Conservation (phyloP, 2,888 invertebrate genomes). For the Papilio gigon region DNA sequence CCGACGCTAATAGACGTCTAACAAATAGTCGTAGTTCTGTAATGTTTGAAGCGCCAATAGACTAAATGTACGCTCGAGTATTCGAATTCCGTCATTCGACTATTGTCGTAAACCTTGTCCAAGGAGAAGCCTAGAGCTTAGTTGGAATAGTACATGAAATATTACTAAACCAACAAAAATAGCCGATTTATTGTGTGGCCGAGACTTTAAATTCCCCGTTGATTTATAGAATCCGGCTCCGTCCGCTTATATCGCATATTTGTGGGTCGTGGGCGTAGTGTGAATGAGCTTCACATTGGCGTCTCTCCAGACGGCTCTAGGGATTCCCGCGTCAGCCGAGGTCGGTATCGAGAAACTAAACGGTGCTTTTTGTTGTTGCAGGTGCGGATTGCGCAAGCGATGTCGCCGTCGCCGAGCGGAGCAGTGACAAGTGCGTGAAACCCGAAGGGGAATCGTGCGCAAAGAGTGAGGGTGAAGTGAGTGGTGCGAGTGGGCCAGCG, state of each 20-base stretch:
- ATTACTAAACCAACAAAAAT: too few relatives aligned
- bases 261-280: slow-evolving; percentile 67
- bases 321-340: slow-evolving; percentile 37
- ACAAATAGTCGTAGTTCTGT: slow-evolving; percentile 18
- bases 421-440: slow-evolving; percentile 74
- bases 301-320: slow-evolving; percentile 68
- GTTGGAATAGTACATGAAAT: too few relatives aligned
- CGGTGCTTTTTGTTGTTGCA: slow-evolving; percentile 62
- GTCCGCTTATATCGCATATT: slow-evolving; percentile 58
- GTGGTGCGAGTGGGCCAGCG: slow-evolving; percentile 70
- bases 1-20: background rate
- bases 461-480: slow-evolving; percentile 76
- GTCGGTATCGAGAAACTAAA: slow-evolving; percentile 8
- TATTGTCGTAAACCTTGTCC: too few relatives aligned
- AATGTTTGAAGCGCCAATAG: too few relatives aligned
- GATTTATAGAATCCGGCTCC: slow-evolving; percentile 44
- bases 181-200: slow-evolving; percentile 15
- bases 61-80: too few relatives aligned
- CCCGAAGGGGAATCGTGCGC: slow-evolving; percentile 65
- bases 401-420: slow-evolving; percentile 72
- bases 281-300: slow-evolving; percentile 78
- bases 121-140: too few relatives aligned
- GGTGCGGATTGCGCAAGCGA: slow-evolving; percentile 77
- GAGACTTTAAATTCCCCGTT: slow-evolving; percentile 42
- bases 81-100: too few relatives aligned